Evolutionary conservation across 2,888 invertebrate genomes (phyloP), one percentile per base, ranked within the genome.

Genomic region (Mesoligia furuncula): DNA sequence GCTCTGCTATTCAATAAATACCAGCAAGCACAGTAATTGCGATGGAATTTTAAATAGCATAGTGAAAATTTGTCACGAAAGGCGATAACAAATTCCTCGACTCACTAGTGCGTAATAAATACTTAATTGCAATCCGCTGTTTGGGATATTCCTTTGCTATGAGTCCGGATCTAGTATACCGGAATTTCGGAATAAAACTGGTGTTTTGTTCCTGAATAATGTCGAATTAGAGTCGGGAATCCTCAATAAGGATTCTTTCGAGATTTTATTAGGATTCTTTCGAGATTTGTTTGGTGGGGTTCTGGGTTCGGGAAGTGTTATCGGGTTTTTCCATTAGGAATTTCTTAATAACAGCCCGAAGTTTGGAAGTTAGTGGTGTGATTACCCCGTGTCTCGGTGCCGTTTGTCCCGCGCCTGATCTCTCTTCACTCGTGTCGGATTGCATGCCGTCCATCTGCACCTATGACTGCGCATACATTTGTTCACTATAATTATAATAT

Each of bases 81-180:
- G 27, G 65, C 59, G 51, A 36, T 42, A 64, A 51, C 15, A 66
- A 83, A 77, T 77, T 77, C 57, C 42, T 31, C 36, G 42, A 42
- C 20, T 48, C 57, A 31, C 66, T 59, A 66, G 48, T 39, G 79
- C 80, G 74, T 67, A 51, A 51, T 84, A 81, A 70, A 74, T 51
- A 81, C 39, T 80, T 80, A 83, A 83, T 83, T 81, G 81, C 84
- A 42, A 73, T 79, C 65, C 70, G 27, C 61, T 83, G 85, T 85
- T 73, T 69, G 61, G 48, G 31, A 54, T 73, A 73, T 76, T 76
- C 81, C 66, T 66, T 66, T n/a, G 8, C 57, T 59, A 73, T 45
- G 61, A 51, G 42, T 66, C 62, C 48, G 42, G 31, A 78, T 36
- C 51, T 54, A 61, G n/a, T 69, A 15, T 48, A 27, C 39, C 2